Conservation (phyloP, 2,888 invertebrate species). For the Keiferia lycopersicella region DNA sequence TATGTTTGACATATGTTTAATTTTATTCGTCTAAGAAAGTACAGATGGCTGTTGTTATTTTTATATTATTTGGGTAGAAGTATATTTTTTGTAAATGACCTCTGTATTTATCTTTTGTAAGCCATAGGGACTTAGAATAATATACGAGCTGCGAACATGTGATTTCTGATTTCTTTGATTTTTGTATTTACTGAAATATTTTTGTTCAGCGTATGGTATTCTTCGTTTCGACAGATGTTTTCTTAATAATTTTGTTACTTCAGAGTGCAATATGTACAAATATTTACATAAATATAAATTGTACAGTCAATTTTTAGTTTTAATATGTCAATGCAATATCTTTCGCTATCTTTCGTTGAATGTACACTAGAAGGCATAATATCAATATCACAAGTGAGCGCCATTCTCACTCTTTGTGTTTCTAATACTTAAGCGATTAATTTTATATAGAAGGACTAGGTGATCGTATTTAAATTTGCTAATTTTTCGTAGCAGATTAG, state of each 20-base stretch:
- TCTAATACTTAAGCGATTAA: constrained; percentile 78
- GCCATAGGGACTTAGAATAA: constrained; percentile 77
- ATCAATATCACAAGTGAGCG: constrained; percentile 70
- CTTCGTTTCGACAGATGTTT: constrained; percentile 72
- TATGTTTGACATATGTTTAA: constrained; percentile 81
- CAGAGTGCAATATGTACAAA: constrained; percentile 89
- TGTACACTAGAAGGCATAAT: constrained; percentile 77
- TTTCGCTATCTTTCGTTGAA: constrained; percentile 71
- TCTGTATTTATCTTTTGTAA: constrained; percentile 81
- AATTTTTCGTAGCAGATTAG: constrained; percentile 81
- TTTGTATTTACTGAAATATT: constrained; percentile 68
- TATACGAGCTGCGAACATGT: constrained; percentile 78
- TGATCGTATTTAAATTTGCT: constrained; percentile 80
- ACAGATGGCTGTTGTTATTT: constrained; percentile 82
- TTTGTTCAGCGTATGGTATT: constrained; percentile 68
- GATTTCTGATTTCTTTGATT: constrained; percentile 68
- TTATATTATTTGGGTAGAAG: constrained; percentile 81
- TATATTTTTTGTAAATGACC: constrained; percentile 81
- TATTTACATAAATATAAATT: constrained; percentile 82
- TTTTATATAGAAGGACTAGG: constrained; percentile 78
- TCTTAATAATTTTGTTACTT: constrained; percentile 78
- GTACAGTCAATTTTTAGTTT: constrained; percentile 80
- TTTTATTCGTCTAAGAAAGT: constrained; percentile 81
- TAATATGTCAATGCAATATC: constrained; percentile 78
- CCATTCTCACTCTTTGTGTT: constrained; percentile 61